Evolutionary conservation across 2,797 vertebrate species (phyloP).

Genomic region (Gallirallus australis): DNA sequence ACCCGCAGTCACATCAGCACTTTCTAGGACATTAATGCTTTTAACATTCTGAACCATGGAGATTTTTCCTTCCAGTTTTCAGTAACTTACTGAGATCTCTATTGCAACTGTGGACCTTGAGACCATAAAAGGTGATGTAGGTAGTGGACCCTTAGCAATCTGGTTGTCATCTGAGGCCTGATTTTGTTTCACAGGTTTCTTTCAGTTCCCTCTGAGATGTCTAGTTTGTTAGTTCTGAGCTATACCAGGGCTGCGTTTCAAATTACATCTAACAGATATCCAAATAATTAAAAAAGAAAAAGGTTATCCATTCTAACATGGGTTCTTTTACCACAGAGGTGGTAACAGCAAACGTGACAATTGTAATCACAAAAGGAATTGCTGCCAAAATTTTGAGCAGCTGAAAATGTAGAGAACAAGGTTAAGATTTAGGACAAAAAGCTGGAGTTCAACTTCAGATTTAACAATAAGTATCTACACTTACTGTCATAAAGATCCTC

Average conservation of each 20-base stretch:
- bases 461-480: not conserved
- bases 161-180: not conserved
- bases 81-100: not conserved
- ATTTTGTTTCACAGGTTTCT: not conserved
- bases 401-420: not conserved
- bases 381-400: not conserved
- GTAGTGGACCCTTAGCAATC: not conserved
- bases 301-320: not conserved
- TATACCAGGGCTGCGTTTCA: not conserved
- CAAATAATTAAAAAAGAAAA: not conserved
- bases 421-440: constrained; percentile 4
- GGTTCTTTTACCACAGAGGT: not conserved
- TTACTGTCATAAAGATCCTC: not conserved
- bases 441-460: not conserved
- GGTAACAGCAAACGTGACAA: not conserved
- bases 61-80: not conserved
- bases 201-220: not conserved
- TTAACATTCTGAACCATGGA: not conserved
- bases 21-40: not conserved
- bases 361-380: constrained; percentile 14
- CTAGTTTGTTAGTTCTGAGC: not conserved
- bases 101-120: not conserved
- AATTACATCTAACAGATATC: not conserved
- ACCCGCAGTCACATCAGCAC: not conserved
- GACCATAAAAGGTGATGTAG: not conserved